Percentiles rank a stretch among this genome's conserved stretches.
Conservation (phyloP, 1,140 invertebrate species). For the Ceratina japonica region DNA sequence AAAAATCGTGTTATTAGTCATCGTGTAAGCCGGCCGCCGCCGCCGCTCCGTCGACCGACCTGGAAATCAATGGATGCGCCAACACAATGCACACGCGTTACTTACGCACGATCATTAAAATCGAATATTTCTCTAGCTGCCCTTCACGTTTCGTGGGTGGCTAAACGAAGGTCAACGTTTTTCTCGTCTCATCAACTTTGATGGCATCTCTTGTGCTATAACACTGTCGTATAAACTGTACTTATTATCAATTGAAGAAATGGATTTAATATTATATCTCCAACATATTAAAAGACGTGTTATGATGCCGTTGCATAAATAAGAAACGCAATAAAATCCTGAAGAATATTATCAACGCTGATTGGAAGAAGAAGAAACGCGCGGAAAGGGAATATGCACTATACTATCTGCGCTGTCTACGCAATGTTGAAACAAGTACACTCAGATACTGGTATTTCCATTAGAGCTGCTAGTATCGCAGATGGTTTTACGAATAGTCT, state of each 20-base stretch:
- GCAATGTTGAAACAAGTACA: constrained; percentile 27
- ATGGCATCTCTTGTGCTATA: too few species aligned
- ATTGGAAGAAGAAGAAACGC: background rate
- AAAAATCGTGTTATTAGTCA: constrained; percentile 64
- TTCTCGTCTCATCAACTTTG: background rate
- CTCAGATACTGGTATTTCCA: constrained; percentile 33
- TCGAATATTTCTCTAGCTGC: constrained; percentile 24
- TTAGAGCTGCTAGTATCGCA: constrained; percentile 1
- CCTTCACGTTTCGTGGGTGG: too few species aligned
- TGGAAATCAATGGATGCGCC: constrained; percentile 29
- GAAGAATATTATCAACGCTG: constrained; percentile 9
- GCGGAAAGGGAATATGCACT: background rate
- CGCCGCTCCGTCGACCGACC: background rate
- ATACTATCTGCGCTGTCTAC: constrained; percentile 19
- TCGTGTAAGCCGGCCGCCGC: constrained; percentile 14
- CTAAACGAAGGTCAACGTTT: background rate
- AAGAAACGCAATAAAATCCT: constrained; percentile 10
- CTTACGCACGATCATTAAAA: constrained; percentile 42
- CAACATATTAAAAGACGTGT: too few species aligned
- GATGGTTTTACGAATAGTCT: constrained; percentile 18
- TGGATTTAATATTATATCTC: too few species aligned
- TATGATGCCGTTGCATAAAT: background rate
- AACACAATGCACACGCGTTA: constrained; percentile 27
- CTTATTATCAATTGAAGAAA: too few species aligned
- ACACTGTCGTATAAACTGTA: too few species aligned